Evolutionary conservation across 2,113 vertebrate species (phyloP).

Genomic region (Poeciliopsis turrubarensis): DNA sequence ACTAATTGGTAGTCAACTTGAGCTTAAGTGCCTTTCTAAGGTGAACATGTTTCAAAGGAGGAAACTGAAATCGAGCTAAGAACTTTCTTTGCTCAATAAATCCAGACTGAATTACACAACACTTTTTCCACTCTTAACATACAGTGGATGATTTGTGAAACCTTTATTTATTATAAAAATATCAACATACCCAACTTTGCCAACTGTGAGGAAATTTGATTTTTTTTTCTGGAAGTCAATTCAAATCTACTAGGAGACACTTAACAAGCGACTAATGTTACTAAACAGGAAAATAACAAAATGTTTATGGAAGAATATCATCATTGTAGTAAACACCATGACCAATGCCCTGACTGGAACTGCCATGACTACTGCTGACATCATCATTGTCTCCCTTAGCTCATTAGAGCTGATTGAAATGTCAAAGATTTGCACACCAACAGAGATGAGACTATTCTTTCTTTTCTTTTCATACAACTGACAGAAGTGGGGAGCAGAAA

Average conservation of each 20-base stretch:
- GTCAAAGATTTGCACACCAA: conserved; percentile 39
- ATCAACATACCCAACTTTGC: neutral
- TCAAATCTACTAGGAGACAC: neutral
- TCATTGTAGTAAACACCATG: conserved; percentile 23
- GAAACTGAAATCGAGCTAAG: too few species aligned
- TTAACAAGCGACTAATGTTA: too few species aligned
- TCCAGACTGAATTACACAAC: neutral
- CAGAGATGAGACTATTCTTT: conserved; percentile 51
- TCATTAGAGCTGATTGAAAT: conserved; percentile 32
- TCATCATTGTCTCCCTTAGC: conserved; percentile 22
- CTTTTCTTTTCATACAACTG: conserved; percentile 20
- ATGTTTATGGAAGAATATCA: too few species aligned
- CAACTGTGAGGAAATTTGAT: neutral
- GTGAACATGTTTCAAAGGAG: too few species aligned
- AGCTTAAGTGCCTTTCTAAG: too few species aligned
- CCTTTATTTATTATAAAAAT: neutral
- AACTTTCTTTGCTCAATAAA: neutral
- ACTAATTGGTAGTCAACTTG: too few species aligned
- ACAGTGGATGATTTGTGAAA: neutral
- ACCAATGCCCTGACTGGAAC: neutral
- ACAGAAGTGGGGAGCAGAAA: conserved; percentile 37
- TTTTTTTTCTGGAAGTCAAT: neutral
- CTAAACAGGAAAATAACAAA: too few species aligned
- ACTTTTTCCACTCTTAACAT: neutral
- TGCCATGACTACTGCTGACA: conserved; percentile 43